phyloP scores from a whole-genome alignment of 2,888 invertebrate genomes.

The Endotricha flammealis region DNA sequence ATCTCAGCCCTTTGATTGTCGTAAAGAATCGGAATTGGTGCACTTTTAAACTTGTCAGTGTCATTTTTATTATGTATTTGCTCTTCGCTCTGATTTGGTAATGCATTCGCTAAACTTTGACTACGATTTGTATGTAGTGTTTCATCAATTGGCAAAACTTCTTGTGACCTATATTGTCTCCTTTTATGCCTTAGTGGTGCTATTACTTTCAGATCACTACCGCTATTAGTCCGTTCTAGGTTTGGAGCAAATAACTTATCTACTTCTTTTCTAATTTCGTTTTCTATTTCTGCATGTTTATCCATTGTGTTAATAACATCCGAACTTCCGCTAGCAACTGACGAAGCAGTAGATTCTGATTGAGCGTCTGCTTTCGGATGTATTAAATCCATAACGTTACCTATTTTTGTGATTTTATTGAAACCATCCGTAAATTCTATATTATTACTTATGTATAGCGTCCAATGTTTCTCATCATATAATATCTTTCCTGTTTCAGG shows the following conservation, averaged over 20 bases:
- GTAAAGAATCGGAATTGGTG: constrained; percentile 49
- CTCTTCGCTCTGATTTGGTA: constrained; percentile 38
- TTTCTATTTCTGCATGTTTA: constrained; percentile 43
- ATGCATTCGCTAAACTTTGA: constrained; percentile 25
- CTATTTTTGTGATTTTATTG: constrained; percentile 44
- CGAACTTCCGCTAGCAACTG: constrained; percentile 54
- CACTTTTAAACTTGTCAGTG: constrained; percentile 30
- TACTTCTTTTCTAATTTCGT: constrained; percentile 59
- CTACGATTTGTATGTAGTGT: constrained; percentile 23
- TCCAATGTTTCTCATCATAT: constrained; percentile 56
- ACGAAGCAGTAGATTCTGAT: constrained; percentile 49
- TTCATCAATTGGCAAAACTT: constrained; percentile 52
- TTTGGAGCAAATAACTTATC: constrained; percentile 60
- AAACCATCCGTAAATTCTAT: constrained; percentile 15
- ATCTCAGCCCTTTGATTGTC: constrained; percentile 81
- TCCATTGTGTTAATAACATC: constrained; percentile 50
- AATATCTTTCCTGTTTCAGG: constrained; percentile 52
- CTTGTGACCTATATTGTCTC: constrained; percentile 68
- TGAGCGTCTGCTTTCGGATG: constrained; percentile 44
- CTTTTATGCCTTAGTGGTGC: constrained; percentile 58
- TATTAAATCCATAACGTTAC: constrained; percentile 54
- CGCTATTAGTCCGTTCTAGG: constrained; percentile 64
- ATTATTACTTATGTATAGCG: constrained; percentile 25
- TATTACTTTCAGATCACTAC: constrained; percentile 56
- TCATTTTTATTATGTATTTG: constrained; percentile 28